Evolutionary conservation across 2,113 vertebrate genomes (phyloP).

Genomic region (Chaenogobius annularis): DNA sequence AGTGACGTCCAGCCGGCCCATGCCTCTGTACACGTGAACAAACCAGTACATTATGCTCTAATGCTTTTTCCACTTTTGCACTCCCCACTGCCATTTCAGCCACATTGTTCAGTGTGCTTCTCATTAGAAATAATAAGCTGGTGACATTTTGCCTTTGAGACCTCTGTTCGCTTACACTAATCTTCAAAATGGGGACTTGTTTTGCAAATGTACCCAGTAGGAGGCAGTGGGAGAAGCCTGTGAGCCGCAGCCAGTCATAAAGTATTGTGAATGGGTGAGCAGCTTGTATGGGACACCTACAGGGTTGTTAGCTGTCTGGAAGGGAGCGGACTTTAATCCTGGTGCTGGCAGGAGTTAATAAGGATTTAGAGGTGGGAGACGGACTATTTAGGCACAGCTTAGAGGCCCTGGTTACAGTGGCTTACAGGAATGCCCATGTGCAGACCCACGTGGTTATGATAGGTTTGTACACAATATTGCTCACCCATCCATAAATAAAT

Average conservation of each 20-base stretch:
- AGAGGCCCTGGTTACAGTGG: slow-evolving; percentile 43
- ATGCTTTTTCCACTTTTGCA: slow-evolving; percentile 7
- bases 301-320: slow-evolving; percentile 61
- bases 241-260: slow-evolving; percentile 60
- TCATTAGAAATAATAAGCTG: neutral
- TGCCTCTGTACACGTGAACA: slow-evolving; percentile 28
- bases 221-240: slow-evolving; percentile 34
- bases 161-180: slow-evolving; percentile 19
- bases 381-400: slow-evolving; percentile 46
- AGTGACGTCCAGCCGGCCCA: slow-evolving; percentile 15
- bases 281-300: slow-evolving; percentile 74
- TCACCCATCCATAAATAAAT: neutral
- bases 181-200: slow-evolving; percentile 57
- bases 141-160: slow-evolving; percentile 1
- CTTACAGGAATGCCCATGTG: slow-evolving; percentile 47
- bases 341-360: slow-evolving; percentile 62
- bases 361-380: slow-evolving; percentile 61
- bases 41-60: slow-evolving; percentile 3
- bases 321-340: slow-evolving; percentile 53
- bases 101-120: neutral
- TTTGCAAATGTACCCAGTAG: slow-evolving; percentile 65
- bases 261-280: slow-evolving; percentile 74
- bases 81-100: neutral
- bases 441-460: slow-evolving; percentile 20
- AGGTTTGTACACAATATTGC: neutral